Base-by-base conservation (phyloP, 2,797 vertebrate species). In the Neomorphus geoffroyi region DNA sequence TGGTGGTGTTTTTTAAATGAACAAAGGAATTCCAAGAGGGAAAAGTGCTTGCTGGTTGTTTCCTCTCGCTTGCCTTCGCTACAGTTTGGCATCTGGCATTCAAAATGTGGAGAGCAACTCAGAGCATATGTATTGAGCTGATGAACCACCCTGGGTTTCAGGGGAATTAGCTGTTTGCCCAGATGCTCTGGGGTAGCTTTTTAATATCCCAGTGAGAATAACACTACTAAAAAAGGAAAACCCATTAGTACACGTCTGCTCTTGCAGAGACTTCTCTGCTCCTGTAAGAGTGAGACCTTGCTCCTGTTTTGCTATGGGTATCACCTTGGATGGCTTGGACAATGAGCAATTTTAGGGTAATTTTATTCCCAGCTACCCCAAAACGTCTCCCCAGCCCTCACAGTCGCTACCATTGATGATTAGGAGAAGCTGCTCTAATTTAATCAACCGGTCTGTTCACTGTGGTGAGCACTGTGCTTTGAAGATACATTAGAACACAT, bases 161-260 rank as follows among this genome's bases (percentile, higher is more conserved):
- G 83, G 70, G 74, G 77, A 95, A 94, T 92, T 79, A 93, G 57
- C 83, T 84, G 45, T 73, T 95, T 95, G 88, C 91, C 87, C 80
- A 96, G 77, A 90, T 94, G 90, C 94, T 95, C 87, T 91, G 80
- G 80, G 91, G 91, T 88, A 94, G 77, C 60, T 91, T 66, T 91
- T 96, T 96, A 90, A 88, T 90, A 93, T 84, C 88, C 70, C 70
- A 48, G 71, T 90, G 87, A 69, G 82, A 91, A 86, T 86, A 92
- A 86, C 80, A 93, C 83, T 94, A n/a, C 93, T 95, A 77, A 93
- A 94, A 95, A 93, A 93, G 87, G 91, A 96, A 96, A 96, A 92
- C 58, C 91, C 88, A 94, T 93, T 96, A 94, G 91, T 93, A 50
- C 95, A 94, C 83, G 85, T 90, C 94, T 94, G 90, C 88, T 96